phyloP scores from a whole-genome alignment of 1,140 invertebrate genomes.

The Dinoponera quadriceps region DNA sequence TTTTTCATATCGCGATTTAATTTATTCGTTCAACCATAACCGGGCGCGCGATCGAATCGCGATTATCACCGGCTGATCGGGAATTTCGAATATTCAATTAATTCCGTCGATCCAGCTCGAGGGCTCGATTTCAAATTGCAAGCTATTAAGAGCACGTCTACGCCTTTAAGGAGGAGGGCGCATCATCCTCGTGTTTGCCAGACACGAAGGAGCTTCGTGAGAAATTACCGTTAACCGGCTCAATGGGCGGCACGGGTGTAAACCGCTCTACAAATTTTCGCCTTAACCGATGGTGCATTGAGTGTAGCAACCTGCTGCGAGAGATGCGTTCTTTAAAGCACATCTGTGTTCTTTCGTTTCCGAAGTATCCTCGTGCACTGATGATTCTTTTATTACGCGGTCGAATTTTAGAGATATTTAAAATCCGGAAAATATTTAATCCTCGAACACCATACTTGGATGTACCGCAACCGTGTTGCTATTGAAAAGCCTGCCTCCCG shows the following conservation, averaged over 20 bases:
- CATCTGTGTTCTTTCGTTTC: background rate
- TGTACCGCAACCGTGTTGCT: too few relatives aligned
- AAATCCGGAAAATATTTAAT: too few relatives aligned
- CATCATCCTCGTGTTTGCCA: constrained; percentile 15
- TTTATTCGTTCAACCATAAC: constrained; percentile 69
- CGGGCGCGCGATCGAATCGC: constrained; percentile 64
- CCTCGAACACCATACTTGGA: too few relatives aligned
- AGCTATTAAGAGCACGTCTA: constrained; percentile 12
- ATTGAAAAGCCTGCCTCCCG: too few relatives aligned
- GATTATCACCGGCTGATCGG: constrained; percentile 73
- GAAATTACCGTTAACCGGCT: constrained; percentile 29
- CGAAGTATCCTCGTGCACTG: background rate
- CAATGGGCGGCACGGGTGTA: background rate
- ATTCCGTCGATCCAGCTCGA: constrained; percentile 54
- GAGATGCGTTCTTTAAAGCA: background rate
- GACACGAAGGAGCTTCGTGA: background rate
- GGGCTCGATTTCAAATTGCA: constrained; percentile 46
- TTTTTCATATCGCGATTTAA: constrained; percentile 77
- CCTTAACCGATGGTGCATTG: background rate
- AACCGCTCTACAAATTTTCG: background rate
- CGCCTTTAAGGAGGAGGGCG: constrained; percentile 10
- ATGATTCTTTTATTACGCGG: background rate
- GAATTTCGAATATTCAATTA: constrained; percentile 77
- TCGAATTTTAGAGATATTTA: too few relatives aligned
- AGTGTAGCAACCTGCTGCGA: background rate